These are phyloP conservation scores for Catharus fuscescens DNA, from an alignment of 2,113 vertebrate genomes.

Conservation along the genomic window DNA sequence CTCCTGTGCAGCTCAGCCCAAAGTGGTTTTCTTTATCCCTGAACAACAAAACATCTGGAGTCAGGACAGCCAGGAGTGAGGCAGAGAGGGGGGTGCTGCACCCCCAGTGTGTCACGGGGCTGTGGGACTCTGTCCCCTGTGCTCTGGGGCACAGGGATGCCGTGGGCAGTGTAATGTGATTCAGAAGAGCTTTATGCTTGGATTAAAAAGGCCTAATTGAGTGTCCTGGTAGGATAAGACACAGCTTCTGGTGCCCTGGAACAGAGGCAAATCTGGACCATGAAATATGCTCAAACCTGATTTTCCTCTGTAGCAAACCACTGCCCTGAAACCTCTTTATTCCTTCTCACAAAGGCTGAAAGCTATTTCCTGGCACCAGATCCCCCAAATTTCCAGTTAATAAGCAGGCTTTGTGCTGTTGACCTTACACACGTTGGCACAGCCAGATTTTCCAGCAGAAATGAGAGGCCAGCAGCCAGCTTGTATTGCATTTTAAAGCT, in stretches of 20 bases:
- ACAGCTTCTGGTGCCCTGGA: background rate
- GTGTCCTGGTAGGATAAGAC: background rate
- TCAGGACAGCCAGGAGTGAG: background rate
- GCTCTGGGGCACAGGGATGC: background rate
- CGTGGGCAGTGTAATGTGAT: rapidly evolving
- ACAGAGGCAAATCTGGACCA: background rate
- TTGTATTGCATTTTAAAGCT: background rate
- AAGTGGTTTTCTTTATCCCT: background rate
- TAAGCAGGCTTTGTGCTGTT: slow-evolving; percentile 62
- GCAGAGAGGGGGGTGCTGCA: rapidly evolving
- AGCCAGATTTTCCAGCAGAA: slow-evolving; percentile 45
- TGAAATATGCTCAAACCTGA: background rate
- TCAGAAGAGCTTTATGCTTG: rapidly evolving
- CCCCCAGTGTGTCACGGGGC: background rate
- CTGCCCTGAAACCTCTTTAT: slow-evolving; percentile 52
- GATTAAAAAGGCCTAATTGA: background rate
- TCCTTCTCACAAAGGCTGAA: slow-evolving; percentile 40
- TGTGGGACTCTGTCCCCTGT: rapidly evolving
- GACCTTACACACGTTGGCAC: slow-evolving; percentile 49
- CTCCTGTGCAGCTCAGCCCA: background rate
- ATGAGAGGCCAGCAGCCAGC: slow-evolving; percentile 38
- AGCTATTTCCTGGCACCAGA: slow-evolving; percentile 44
- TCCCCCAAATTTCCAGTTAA: slow-evolving; percentile 58
- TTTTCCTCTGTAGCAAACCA: slow-evolving; percentile 18
- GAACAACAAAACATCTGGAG: background rate